Evolutionary conservation across 2,113 vertebrate genomes (phyloP), one percentile per base, ranked within the genome.

Genomic region (Perognathus longimembris): DNA sequence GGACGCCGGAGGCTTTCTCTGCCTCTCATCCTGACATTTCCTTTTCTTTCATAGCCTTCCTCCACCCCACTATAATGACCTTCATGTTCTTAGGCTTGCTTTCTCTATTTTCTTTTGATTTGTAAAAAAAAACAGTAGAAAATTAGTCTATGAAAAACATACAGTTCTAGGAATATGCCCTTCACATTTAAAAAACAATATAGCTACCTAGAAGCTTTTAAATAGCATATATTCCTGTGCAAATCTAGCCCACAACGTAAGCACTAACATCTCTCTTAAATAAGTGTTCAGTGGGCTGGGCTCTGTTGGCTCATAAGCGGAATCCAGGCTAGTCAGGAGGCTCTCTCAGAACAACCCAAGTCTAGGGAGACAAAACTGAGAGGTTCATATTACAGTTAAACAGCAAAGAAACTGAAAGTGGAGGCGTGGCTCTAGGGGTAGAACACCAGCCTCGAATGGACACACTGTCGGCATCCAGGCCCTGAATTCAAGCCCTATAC

Each of bases 1-100:
- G 70, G 63, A 94, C 64, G 34, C 88, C 95, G 94, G 95, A 82
- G 94, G 92, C 93, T 95, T 93, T 79, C 26, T 78, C 71, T 95
- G 82, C 36, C 73, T 94, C 61, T 88, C 90, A 71, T 94, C 75
- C 88, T 93, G 34, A 36, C 79, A 92, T 88, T 92, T 76, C 8
- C 54, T 92, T 85, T 96, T 90, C 76, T 90, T 97, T 94, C 79
- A 93, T 92, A 42, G 85, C n/a, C 66, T 86, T 76, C 42, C 36
- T 92, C 34, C 91, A 83, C 10, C 28, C 28, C 21, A 28, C 28
- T 54, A 45, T 45, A 63, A 85, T 83, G 91, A 92, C 71, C 32
- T 94, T 86, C 50, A 77, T 73, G 45, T 77, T 90, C 38, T 30
- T 32, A 40, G 22, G 67, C 42, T 93, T 28, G 67, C 42, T 93